Percentiles rank a stretch among this genome's conserved stretches.
These are phyloP conservation scores for Anastatus disparis DNA, from an alignment of 1,140 invertebrate species.

Conservation along the genomic window DNA sequence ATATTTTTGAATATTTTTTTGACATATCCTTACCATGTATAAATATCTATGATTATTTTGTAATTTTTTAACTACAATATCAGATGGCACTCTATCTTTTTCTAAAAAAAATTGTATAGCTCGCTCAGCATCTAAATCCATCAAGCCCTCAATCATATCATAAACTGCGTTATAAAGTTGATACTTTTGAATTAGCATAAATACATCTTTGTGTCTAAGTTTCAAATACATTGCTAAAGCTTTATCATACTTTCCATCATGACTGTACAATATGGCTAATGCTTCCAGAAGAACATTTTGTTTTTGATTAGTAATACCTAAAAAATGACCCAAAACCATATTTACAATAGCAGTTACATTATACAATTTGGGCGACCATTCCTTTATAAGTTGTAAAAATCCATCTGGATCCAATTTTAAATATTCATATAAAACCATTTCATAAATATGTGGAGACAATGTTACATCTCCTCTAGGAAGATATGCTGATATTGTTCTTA, in stretches of 20 bases:
- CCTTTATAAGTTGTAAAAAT: constrained; percentile 88
- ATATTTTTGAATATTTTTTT: constrained; percentile 6
- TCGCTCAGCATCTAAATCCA: constrained; percentile 87
- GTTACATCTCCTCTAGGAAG: constrained; percentile 78
- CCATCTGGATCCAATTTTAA: constrained; percentile 86
- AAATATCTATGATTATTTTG: constrained; percentile 80
- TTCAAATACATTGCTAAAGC: constrained; percentile 92
- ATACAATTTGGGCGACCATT: constrained; percentile 90
- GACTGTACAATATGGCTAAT: constrained; percentile 90
- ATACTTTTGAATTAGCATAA: constrained; percentile 86
- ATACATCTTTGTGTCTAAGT: constrained; percentile 87
- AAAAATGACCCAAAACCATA: constrained; percentile 80
- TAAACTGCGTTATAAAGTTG: constrained; percentile 84
- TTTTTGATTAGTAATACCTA: constrained; percentile 75
- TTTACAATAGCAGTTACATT: constrained; percentile 88
- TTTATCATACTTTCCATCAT: constrained; percentile 91
- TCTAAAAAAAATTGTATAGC: constrained; percentile 87
- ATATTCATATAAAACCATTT: constrained; percentile 95
- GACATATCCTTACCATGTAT: constrained; percentile 71
- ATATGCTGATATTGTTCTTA: constrained; percentile 87
- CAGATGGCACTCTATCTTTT: constrained; percentile 81
- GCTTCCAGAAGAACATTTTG: constrained; percentile 84
- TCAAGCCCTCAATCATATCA: constrained; percentile 89
- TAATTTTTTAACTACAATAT: constrained; percentile 85
- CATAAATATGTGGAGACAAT: constrained; percentile 89